Evolutionary conservation across 2,797 vertebrate genomes (phyloP).

Genomic region (Melanotaenia parkinsoni): DNA sequence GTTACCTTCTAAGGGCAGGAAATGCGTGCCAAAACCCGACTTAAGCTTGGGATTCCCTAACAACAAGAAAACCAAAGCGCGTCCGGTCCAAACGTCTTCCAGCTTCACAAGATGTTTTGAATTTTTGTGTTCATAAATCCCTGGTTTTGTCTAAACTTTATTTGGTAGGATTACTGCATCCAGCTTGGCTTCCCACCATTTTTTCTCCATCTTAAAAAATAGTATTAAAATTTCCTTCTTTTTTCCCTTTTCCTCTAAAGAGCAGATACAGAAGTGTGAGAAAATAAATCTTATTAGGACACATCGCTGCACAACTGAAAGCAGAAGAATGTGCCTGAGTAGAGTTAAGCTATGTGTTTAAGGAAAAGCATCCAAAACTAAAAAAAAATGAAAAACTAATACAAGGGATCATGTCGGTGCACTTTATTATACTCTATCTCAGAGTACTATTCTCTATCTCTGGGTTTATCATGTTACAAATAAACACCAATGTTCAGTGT

Average conservation of each 20-base stretch:
- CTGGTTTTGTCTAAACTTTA: conserved; percentile 37
- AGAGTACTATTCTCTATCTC: neutral
- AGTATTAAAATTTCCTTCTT: conserved; percentile 1
- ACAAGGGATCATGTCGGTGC: neutral
- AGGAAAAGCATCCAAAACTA: neutral
- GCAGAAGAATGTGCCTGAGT: conserved; percentile 19
- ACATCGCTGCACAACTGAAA: conserved; percentile 8
- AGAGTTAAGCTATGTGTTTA: conserved; percentile 10
- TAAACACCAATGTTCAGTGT: neutral
- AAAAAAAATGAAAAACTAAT: neutral
- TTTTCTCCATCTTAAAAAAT: conserved; percentile 23
- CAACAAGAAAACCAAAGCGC: conserved; percentile 44
- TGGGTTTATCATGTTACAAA: neutral
- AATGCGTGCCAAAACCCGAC: conserved; percentile 20
- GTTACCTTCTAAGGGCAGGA: conserved; percentile 65
- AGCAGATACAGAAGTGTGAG: conserved; percentile 18
- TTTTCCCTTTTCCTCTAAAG: neutral
- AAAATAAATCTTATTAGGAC: conserved; percentile 22
- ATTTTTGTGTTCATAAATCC: conserved; percentile 42
- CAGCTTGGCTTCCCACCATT: conserved; percentile 5
- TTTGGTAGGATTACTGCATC: conserved; percentile 23
- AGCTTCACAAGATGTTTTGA: conserved; percentile 46
- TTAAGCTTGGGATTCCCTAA: conserved; percentile 25
- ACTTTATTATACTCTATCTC: neutral
- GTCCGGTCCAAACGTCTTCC: conserved; percentile 45